Evolutionary conservation across 2,113 vertebrate species (phyloP).

Genomic region (Neogale vison): DNA sequence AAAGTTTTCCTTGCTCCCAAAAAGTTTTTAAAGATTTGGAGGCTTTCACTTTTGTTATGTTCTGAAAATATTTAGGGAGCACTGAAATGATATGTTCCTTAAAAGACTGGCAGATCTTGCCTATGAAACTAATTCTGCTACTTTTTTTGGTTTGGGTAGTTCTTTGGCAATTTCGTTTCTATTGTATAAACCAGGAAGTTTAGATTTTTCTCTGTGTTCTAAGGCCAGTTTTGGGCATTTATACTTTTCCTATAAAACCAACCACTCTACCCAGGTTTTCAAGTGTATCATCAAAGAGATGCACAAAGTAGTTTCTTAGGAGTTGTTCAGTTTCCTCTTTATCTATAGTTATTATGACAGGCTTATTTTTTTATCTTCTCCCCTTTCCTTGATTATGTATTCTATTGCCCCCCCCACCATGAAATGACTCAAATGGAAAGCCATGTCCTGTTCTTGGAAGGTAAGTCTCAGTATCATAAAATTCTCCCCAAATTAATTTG

Average conservation of each 20-base stretch:
- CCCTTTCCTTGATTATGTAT: not conserved
- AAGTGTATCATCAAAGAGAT: not conserved
- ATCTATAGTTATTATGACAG: not conserved
- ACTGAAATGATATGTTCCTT: not conserved
- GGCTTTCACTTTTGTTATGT: not conserved
- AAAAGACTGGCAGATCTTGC: not conserved
- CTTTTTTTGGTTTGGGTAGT: not conserved
- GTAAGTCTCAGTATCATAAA: not conserved
- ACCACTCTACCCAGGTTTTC: not conserved
- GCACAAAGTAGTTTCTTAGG: not conserved
- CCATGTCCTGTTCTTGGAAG: not conserved
- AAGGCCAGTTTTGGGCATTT: not conserved
- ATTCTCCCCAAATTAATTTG: not conserved
- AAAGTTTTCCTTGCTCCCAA: not conserved
- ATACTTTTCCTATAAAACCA: not conserved
- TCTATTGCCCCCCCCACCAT: not conserved
- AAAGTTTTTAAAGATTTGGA: not conserved
- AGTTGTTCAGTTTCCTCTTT: not conserved
- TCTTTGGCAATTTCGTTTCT: slow-evolving; percentile 12
- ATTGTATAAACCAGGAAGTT: not conserved
- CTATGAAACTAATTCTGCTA: not conserved
- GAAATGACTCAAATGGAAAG: not conserved
- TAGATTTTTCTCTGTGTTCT: not conserved
- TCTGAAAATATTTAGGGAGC: not conserved
- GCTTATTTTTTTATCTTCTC: not conserved